Base-by-base conservation (phyloP, 2,888 invertebrate genomes). In the Neoaliturus tenellus region DNA sequence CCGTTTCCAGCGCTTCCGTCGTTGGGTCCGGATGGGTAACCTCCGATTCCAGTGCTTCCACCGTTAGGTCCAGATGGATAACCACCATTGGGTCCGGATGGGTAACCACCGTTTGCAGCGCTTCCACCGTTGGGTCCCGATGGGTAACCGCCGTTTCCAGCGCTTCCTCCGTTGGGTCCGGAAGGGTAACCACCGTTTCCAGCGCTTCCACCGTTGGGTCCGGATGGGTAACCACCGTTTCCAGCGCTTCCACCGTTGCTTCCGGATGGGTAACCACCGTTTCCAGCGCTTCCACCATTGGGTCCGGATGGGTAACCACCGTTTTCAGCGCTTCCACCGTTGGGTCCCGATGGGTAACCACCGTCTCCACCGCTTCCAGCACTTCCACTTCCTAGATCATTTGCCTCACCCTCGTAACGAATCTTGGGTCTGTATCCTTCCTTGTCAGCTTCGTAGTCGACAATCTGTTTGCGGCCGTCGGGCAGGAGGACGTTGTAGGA, bases 401-500 rank as follows among this genome's bases (percentile, higher is more conserved):
- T 84, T 14, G 85, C 83, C 44, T 85, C 88, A n/a, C 90, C 91
- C 78, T 91, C 91, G 88, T 91, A 91, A 41, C 90, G 89, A 84
- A 94, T 93, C 91, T 92, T 93, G 23, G 94, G 94, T 81, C 92
- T 92, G 89, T 93, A 94, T 12, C 94, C 94, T 78, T 92, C 92
- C 12, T 91, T 92, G 41, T 93, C 94, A 6, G 94, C 94, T 83
- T 93, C 92, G 88, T 94, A 94, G 87, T 93, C 93, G 3, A 94
- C 94, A 31, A 93, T 92, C 89, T 94, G 94, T 88, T 92, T 93
- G 83, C 94, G 91, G 1, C 94, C 94, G 86, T 94, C 94, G 0
- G 94, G 94, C 80, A 94, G 90, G 55, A 94, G 90, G 48, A 94
- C 94, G 89, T 93, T 93, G 90, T 94, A 95, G 55, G 93, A 93